A percentile compares a stretch with the other conserved stretches of the same genome.
phyloP scores from a whole-genome alignment of 2,797 vertebrate species.

The Chelmon rostratus region DNA sequence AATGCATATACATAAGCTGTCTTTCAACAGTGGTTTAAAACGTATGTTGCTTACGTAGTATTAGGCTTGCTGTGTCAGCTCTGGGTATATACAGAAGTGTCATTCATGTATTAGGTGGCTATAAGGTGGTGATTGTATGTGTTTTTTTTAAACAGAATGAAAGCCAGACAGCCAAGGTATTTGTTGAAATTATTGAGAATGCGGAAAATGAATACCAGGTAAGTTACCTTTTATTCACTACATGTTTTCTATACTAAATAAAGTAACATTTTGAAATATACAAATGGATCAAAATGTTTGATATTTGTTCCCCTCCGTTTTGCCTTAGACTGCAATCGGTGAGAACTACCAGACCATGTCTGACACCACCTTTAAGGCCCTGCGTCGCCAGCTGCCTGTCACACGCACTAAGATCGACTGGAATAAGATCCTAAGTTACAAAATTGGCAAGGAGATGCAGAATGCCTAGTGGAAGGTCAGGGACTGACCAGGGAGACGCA shows the following conservation, averaged over 20 bases:
- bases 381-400: constrained; percentile 97
- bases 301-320: constrained; percentile 1
- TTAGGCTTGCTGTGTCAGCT: neutral
- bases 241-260: neutral
- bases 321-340: constrained; percentile 93
- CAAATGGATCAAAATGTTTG: neutral
- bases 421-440: constrained; percentile 99
- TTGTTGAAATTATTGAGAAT: constrained; percentile 96
- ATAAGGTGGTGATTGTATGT: constrained; percentile 12
- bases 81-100: neutral
- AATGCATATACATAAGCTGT: neutral
- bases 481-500: constrained; percentile 61
- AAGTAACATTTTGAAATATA: neutral
- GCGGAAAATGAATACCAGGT: constrained; percentile 99
- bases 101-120: too few relatives aligned
- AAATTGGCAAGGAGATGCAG: constrained; percentile 99
- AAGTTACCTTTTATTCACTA: constrained; percentile 34
- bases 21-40: neutral
- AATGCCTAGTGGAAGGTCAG: constrained; percentile 88
- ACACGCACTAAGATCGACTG: constrained; percentile 99
- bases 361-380: constrained; percentile 99
- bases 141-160: constrained; percentile 88
- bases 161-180: constrained; percentile 94
- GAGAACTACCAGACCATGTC: constrained; percentile 99
- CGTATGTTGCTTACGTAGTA: neutral